phyloP scores from a whole-genome alignment of 2,113 vertebrate species.

The rat (Rattus norvegicus) region GRCr8 NC_086023.1:57589501-57590000 shows the following conservation, averaged over 20 bases:
- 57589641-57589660: neutral
- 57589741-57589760: neutral
- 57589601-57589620: constrained; percentile 14
- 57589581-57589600: neutral
- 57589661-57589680: constrained; percentile 29
- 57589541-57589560: neutral
- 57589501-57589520: constrained; percentile 39
- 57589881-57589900: neutral
- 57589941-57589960: neutral
- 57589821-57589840: neutral
- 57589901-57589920: neutral
- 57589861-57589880: neutral
- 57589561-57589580: neutral
- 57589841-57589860: neutral
- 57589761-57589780: neutral
- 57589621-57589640: neutral
- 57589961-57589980: neutral
- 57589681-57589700: neutral
- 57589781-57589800: neutral
- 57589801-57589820: neutral
- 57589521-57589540: constrained; percentile 9
- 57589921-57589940: neutral
- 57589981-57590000: neutral
- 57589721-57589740: too few relatives aligned
- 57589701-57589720: neutral